phyloP scores from a whole-genome alignment of 2,113 vertebrate genomes.

The Elanoides forficatus region DNA sequence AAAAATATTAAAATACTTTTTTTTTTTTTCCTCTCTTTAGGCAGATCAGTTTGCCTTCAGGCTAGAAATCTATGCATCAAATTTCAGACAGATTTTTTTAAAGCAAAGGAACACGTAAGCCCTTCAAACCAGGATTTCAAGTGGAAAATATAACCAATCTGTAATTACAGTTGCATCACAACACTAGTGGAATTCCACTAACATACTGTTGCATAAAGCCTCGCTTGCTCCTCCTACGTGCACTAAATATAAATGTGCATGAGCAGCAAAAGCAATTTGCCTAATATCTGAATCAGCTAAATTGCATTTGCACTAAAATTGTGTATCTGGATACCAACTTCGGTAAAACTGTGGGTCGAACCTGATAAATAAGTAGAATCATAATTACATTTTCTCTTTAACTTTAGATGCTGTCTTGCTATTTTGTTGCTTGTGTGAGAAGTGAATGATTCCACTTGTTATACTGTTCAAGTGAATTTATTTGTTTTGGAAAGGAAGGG shows the following conservation, averaged over 20 bases:
- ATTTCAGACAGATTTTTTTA: neutral
- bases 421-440: neutral
- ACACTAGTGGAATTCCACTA: neutral
- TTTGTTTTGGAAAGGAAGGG: neutral
- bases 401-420: neutral
- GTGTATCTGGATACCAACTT: neutral
- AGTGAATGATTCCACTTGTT: neutral
- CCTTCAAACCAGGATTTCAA: neutral
- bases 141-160: neutral
- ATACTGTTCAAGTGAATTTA: neutral
- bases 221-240: constrained; percentile 12
- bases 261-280: constrained; percentile 38
- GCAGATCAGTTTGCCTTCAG: neutral
- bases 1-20: neutral
- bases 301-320: neutral
- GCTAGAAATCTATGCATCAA: neutral
- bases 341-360: neutral
- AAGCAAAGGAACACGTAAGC: neutral
- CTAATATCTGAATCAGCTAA: constrained; percentile 36
- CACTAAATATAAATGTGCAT: constrained; percentile 62
- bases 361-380: neutral
- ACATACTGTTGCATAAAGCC: neutral
- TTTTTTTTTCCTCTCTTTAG: neutral
- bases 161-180: neutral
- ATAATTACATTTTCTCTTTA: neutral